Evolutionary conservation across 2,113 vertebrate species (phyloP).

Genomic region (Istiophorus platypterus): DNA sequence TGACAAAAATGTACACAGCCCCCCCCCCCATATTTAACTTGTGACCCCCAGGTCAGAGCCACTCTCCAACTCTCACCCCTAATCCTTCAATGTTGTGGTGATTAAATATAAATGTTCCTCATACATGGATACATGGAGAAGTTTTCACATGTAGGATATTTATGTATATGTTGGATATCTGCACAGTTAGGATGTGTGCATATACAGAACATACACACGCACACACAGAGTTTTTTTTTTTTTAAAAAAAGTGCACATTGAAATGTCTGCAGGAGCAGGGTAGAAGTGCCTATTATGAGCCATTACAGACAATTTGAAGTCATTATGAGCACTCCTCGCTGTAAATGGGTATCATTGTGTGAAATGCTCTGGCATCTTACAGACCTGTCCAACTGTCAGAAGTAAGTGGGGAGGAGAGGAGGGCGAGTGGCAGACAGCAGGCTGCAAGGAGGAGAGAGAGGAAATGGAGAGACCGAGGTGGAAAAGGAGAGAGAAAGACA

Average conservation of each 20-base stretch:
- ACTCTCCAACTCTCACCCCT: no score
- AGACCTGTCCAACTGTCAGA: conserved; percentile 75
- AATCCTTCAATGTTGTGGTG: not conserved
- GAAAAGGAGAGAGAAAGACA: not conserved
- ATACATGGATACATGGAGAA: no score
- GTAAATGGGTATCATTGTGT: conserved; percentile 70
- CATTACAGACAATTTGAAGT: conserved; percentile 74
- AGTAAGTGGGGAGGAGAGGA: conserved; percentile 50
- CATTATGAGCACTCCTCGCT: conserved; percentile 71
- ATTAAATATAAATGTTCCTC: no score
- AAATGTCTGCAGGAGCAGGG: conserved; percentile 47
- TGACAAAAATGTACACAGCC: no score
- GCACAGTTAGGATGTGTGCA: not conserved
- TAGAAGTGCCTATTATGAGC: conserved; percentile 68
- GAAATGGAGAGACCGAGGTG: not conserved
- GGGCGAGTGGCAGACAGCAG: conserved; percentile 9
- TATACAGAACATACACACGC: not conserved
- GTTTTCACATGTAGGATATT: not conserved
- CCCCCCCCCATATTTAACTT: no score
- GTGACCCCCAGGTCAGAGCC: no score
- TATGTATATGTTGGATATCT: not conserved
- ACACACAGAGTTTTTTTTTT: not conserved
- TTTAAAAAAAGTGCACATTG: conserved; percentile 2
- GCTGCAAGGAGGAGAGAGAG: not conserved
- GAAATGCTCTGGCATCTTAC: conserved; percentile 61